Base-by-base conservation (phyloP, 2,113 vertebrate genomes). In the Apaloderma vittatum region DNA sequence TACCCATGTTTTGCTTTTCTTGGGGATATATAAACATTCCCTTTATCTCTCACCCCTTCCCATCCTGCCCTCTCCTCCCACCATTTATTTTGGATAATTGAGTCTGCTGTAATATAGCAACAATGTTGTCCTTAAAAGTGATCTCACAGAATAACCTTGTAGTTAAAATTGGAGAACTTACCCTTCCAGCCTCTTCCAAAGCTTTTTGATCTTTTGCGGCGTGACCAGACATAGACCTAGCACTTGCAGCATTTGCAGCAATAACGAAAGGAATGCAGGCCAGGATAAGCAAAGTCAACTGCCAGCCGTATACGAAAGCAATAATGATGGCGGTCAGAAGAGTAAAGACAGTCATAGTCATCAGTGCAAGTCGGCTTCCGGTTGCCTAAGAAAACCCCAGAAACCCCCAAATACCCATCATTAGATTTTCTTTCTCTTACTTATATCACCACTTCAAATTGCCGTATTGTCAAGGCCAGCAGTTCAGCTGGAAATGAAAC, bases 301-400 rank as follows among this genome's bases (percentile, higher is more conserved):
- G 98, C 98, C 98, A 99, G 89, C 92, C 85, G 40, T 96, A 96
- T 55, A 97, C 94, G 94, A 98, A 99, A 91, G 97, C 96, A 94
- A 98, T 94, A 65, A 97, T 45, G 87, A 98, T 58, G 81, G 97
- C 95, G 19, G 58, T 93, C 58, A 88, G 45, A 37, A 98, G 95
- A 67, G 95, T 98, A 73, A 94, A 95, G 40, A 93, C 37, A 30
- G 97, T 88, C 81, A 97, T 86, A 40, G 90, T 94, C 79, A 97
- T 85, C 92, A 98, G 95, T 72, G 90, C 96, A 85, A 98, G 93
- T 74, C 97, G 96, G 83, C 94, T 98, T 91, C 97, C 97, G 61
- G 97, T 96, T 92, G 97, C 97, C 97, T 98, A 72, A 68, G 57
- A 85, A 92, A 88, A 93, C 26, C 75, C 72, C 90, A 86, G 54